Percentiles rank a stretch among this genome's conserved stretches.
phyloP scores from a whole-genome alignment of 1,140 invertebrate species.

The Mamestra configurata region DNA sequence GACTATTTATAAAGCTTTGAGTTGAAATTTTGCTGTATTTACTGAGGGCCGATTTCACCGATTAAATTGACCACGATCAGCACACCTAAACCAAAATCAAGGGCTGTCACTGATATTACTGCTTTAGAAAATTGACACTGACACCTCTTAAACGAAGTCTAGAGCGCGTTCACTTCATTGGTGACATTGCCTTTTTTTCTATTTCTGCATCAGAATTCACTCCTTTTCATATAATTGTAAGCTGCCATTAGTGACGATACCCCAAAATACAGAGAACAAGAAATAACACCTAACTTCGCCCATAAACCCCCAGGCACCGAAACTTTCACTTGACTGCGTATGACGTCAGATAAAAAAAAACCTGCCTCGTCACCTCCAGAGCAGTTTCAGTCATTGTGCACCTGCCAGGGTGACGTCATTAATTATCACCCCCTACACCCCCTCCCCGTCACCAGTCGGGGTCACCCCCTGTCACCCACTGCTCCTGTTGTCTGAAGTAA shows the following conservation, averaged over 20 bases:
- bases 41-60: no score
- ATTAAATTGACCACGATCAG: no score
- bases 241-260: no score
- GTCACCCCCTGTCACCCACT: slow-evolving; percentile 43
- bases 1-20: no score
- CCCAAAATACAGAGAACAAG: not conserved
- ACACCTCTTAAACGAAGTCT: no score
- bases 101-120: no score
- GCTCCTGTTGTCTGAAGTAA: slow-evolving; percentile 37
- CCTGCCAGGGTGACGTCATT: slow-evolving; percentile 83
- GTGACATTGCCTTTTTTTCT: no score
- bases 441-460: slow-evolving; percentile 25
- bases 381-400: slow-evolving; percentile 78
- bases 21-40: no score
- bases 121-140: no score
- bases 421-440: slow-evolving; percentile 71
- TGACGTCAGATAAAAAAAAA: slow-evolving; percentile 65
- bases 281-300: slow-evolving; percentile 2
- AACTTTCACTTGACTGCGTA: slow-evolving; percentile 42
- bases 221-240: not conserved
- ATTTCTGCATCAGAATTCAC: no score
- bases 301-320: not conserved
- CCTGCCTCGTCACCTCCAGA: slow-evolving; percentile 71
- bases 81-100: no score
- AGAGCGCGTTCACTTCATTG: no score